These are phyloP conservation scores for Diplolepis rosae DNA, from an alignment of 2,888 invertebrate genomes.

Conservation along the genomic window DNA sequence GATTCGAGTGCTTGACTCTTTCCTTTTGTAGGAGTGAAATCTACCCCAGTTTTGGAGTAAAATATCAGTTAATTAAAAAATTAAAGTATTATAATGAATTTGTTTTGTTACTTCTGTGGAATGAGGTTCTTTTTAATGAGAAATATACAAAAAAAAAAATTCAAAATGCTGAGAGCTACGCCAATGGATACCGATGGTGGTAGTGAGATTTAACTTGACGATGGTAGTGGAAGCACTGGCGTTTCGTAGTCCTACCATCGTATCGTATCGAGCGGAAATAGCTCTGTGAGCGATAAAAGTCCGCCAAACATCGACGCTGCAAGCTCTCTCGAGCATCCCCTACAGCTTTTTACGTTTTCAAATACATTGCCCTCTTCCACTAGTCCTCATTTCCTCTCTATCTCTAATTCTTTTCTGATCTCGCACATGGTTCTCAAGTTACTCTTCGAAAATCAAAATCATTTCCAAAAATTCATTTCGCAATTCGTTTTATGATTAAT, in stretches of 20 bases:
- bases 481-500: too few species aligned
- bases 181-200: slow-evolving; percentile 20
- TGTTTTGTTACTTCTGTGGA: too few species aligned
- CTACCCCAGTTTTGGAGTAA: too few species aligned
- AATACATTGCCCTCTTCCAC: slow-evolving; percentile 28
- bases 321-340: slow-evolving; percentile 13
- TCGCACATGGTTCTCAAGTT: too few species aligned
- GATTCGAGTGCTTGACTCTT: too few species aligned
- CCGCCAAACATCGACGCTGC: slow-evolving; percentile 10
- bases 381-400: slow-evolving; percentile 23
- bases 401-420: neutral
- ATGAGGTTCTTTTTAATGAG: too few species aligned
- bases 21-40: too few species aligned
- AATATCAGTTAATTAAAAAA: too few species aligned
- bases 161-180: neutral
- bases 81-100: too few species aligned
- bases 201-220: slow-evolving; percentile 19
- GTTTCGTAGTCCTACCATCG: slow-evolving; percentile 25
- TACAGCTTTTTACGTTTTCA: slow-evolving; percentile 9
- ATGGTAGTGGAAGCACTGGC: slow-evolving; percentile 18
- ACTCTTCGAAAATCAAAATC: too few species aligned
- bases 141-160: neutral
- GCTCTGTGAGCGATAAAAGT: slow-evolving; percentile 52
- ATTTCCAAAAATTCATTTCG: too few species aligned
- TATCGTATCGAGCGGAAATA: slow-evolving; percentile 52